phyloP scores from a whole-genome alignment of 1,140 invertebrate genomes.

The Amphibalanus amphitrite region DNA sequence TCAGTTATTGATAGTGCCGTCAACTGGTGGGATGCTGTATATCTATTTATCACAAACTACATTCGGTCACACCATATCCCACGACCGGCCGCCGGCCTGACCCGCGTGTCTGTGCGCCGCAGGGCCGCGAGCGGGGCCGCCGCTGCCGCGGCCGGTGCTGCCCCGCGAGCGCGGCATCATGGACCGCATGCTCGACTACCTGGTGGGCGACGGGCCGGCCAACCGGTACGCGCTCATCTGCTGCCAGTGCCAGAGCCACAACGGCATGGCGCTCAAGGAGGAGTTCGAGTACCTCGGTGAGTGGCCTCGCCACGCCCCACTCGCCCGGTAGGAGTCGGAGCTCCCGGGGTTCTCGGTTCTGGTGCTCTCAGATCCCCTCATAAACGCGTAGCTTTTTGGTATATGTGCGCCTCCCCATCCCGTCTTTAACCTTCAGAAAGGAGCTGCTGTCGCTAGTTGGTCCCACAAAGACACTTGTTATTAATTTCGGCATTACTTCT shows the following conservation, averaged over 20 bases:
- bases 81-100: no score
- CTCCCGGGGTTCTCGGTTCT: conserved; percentile 3
- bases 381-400: no score
- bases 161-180: conserved; percentile 45
- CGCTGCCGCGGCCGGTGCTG: conserved; percentile 34
- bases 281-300: conserved; percentile 85
- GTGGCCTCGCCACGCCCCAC: conserved; percentile 15
- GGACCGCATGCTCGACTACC: conserved; percentile 79
- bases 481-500: no score
- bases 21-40: no score
- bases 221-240: conserved; percentile 93
- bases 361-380: background rate
- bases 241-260: conserved; percentile 70
- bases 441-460: no score
- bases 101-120: no score
- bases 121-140: conserved; percentile 20
- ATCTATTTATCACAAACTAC: no score
- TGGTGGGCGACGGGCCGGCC: conserved; percentile 85
- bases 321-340: conserved; percentile 6
- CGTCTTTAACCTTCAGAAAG: no score
- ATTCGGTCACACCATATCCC: no score
- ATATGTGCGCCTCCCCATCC: conserved; percentile 1
- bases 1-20: no score
- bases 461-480: no score
- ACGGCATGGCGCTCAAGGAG: conserved; percentile 92